These are phyloP conservation scores for Mylabris sibirica DNA, from an alignment of 2,888 invertebrate genomes.

Conservation along the genomic window DNA sequence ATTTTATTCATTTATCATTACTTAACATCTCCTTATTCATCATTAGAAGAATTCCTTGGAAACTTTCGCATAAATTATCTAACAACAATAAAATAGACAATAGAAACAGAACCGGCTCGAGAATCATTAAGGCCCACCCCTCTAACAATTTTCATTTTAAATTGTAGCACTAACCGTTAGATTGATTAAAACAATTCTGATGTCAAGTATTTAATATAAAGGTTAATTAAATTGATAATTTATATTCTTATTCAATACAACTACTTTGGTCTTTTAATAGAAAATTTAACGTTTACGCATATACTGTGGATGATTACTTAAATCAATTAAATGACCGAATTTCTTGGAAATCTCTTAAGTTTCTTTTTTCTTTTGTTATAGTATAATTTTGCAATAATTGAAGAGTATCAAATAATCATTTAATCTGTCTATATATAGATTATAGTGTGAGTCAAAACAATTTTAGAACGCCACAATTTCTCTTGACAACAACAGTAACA, in stretches of 20 bases:
- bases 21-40: background rate
- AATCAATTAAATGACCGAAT: too few relatives aligned
- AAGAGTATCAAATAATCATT: background rate
- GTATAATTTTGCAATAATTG: background rate
- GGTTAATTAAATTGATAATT: too few relatives aligned
- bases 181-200: background rate
- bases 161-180: background rate
- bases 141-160: background rate
- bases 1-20: background rate
- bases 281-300: too few relatives aligned
- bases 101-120: background rate
- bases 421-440: conserved; percentile 1
- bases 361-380: background rate
- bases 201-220: too few relatives aligned
- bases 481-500: background rate
- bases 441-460: background rate
- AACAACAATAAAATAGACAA: background rate
- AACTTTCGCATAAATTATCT: background rate
- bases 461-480: conserved; percentile 8
- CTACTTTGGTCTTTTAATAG: too few relatives aligned
- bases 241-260: too few relatives aligned
- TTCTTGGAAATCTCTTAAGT: background rate
- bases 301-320: too few relatives aligned
- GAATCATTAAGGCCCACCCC: background rate
- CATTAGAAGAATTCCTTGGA: background rate